Base-by-base conservation (phyloP, 2,888 invertebrate species). In the Drosophila stalkeri region DNA sequence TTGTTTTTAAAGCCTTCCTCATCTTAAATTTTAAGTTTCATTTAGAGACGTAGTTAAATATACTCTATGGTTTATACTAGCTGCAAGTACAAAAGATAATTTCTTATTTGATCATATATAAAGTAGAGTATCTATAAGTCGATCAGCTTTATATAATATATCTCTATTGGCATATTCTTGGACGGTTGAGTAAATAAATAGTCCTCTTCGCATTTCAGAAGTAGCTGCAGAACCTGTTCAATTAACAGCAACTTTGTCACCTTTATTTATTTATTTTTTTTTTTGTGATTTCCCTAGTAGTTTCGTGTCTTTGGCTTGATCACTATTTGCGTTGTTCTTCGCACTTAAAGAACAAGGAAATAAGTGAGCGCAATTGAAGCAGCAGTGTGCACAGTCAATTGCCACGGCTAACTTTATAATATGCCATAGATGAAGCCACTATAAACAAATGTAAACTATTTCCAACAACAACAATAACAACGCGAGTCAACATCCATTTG, bases 211-310 rank as follows among this genome's bases (percentile, higher is more conserved):
- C 20, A 55, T 33, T 33, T 41, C 12, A 9, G 47, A 63, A 57
- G 44, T 54, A 56, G 43, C 27, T 20, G 11, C 59, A 43, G 55
- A 77, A 77, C 75, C 80, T 77, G 77, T 79, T 77, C 77, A 79
- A 71, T 75, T 79, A 77, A 62, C 70, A 66, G 52, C 20, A 44
- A 66, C 57, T 27, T 60, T 71, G 80, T 75, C 80, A 71, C 67
- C 75, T 71, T n/a, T n/a, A n/a, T n/a, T n/a, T n/a, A n/a, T n/a
- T n/a, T n/a, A n/a, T n/a, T n/a, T n/a, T 64, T 66, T 16, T n/a
- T 44, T 68, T 39, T 43, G 49, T 49, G 55, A 62, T 74, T 64
- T 35, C 31, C 49, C 49, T 39, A 56, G 37, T 20, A 46, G 35
- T 61, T 54, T 43, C 27, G 27, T 35, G 11, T 31, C 37, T 35